Evolutionary conservation across 2,797 vertebrate species (phyloP), one percentile per base, ranked within the genome.

Genomic region (Helostoma temminkii): DNA sequence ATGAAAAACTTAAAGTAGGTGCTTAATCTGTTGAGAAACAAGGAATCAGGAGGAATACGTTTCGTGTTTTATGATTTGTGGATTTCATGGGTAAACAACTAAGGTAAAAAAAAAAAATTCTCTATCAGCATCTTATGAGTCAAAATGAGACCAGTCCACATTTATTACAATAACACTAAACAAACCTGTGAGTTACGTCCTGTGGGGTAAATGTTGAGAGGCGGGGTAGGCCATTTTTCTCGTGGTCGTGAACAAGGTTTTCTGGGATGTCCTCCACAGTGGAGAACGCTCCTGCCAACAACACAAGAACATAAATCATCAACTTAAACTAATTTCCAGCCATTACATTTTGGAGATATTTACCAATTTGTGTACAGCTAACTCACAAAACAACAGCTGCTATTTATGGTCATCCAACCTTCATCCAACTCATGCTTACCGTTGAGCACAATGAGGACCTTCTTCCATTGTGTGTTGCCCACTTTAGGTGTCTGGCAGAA

Each of bases 401-500:
- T 21, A 4, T 30, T 56, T 22, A 39, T 24, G 28, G n/a, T n/a
- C n/a, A n/a, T n/a, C n/a, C n/a, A n/a, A 57, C 49, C 10, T 22
- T 16, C 0, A 12, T 28, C 10, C 9, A 9, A 28, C 9, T 1
- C 2, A 0, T 3, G 83, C 91, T 75, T 88, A 98, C 98, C 98
- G 6, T 99, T 99, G 71, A 99, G 94, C 79, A 97, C 97, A 5
- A 99, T 99, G 48, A 99, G 95, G 85, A 99, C 98, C 93, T 99
- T 99, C 93, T 99, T 99, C 98, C 98, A 99, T 55, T 99, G 98
- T 0, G 97, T 99, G 92, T 99, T 99, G 69, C 98, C 98, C 85
- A 99, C 98, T 94, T 99, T 99, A 11, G 98, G 98, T 0, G 97
- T 99, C 92, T 99, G 98, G 92, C 98, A 99, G 91, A 99, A 99